Evolutionary conservation across 2,888 invertebrate genomes (phyloP), one percentile per base, ranked within the genome.

Genomic region (Emmelina monodactyla): DNA sequence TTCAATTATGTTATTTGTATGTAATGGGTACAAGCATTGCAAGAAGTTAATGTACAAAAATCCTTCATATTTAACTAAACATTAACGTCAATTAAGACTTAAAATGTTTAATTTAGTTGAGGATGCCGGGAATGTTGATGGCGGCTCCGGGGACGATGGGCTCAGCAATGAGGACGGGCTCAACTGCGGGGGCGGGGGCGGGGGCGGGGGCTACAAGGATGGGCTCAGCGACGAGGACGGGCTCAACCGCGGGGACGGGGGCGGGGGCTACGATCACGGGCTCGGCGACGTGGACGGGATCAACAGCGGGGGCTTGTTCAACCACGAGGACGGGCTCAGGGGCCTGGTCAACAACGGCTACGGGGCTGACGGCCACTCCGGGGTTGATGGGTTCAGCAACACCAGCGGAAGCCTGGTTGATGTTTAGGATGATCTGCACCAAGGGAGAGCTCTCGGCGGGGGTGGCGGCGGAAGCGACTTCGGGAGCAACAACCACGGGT

Each of bases 351-450:
- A 13, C 29, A 13, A 29, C 29, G 5, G 14, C 7, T 12, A 7
- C 14, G 14, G 29, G 29, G 14, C 13, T 14, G 13, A 29, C 29
- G 14, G 29, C 25, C 9, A 10, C 25, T 11, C 11, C 6, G 9
- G 19, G 5, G 25, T 25, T 11, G 14, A 29, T 14, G 29, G 29
- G 4, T 12, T 29, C 29, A 3, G 13, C 25, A n/a, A 33, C 31
- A 15, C 31, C 14, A 5, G 29, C 29, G 29, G 29, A 3, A 14
- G 29, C 29, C 33, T 31, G 30, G 25, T 30, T 3, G n/a, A 25
- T 42, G 44, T 49, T 49, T 31, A 50, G 33, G 44, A 46, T 50
- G 40, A 53, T 43, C 37, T 50, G 47, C 11, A 54, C 47, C n/a
- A 50, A 44, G n/a, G 48, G 46, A 31, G 46, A 35, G 32, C 29